Evolutionary conservation across 2,113 vertebrate species (phyloP), one percentile per base, ranked within the genome.

Genomic region (Procavia capensis): DNA sequence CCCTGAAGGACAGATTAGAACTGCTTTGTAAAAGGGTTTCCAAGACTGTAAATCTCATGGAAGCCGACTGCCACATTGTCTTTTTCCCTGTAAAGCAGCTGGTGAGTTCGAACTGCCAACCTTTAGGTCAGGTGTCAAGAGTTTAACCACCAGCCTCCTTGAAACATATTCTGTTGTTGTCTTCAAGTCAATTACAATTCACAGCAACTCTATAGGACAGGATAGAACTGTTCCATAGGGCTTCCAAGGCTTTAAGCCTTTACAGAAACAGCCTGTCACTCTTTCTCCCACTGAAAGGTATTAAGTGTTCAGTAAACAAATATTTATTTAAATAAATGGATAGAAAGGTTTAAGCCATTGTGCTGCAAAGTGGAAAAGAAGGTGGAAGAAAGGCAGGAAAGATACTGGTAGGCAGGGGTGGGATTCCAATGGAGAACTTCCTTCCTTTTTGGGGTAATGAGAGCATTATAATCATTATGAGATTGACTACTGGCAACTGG

Each of bases 301-400:
- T 45, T 50, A 80, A 13, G 36, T 43, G 4, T 41, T 20, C 20
- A 92, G 20, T 54, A 41, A 66, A 85, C 61, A 90, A 66, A 85
- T 72, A 90, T 39, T 17, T 76, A n/a, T 85, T 66, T 78, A 92
- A 92, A 92, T 92, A 92, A 76, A 76, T 54, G 57, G 13, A 54
- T 78, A n/a, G 24, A 66, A 85, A 41, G 27, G 7, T 27, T 64
- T 78, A 66, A 92, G 25, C 50, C 27, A 64, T 29, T 54, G 25
- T 72, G 41, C 63, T 75, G 43, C 57, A 85, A 92, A 85, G 25
- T 54, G 70, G 64, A 19, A 92, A 66, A 64, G 64, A 43, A 63
- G 5, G 6, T 9, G 50, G 45, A 64, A 54, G n/a, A 85, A 92
- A 92, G 57, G 34, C 43, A 64, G 41, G 19, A 76, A 85, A 85